phyloP scores from a whole-genome alignment of 2,113 vertebrate species.

The Mirounga angustirostris region DNA sequence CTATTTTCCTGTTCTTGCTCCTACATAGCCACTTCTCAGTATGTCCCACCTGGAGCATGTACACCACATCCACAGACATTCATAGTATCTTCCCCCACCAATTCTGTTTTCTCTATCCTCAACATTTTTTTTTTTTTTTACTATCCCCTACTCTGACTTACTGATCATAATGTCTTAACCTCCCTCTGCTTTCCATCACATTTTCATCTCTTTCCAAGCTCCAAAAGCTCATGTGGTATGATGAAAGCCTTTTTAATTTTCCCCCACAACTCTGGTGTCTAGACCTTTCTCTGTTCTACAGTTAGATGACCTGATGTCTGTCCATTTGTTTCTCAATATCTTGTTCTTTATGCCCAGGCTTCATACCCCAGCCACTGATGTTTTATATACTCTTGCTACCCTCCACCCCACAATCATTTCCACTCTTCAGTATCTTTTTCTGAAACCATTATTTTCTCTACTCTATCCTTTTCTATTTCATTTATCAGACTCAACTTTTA shows the following conservation, averaged over 20 bases:
- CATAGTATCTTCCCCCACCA: neutral
- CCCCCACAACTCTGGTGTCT: neutral
- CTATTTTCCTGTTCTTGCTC: neutral
- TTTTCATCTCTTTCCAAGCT: neutral
- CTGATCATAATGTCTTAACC: neutral
- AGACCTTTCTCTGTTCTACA: neutral
- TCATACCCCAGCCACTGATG: neutral
- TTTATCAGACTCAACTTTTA: neutral
- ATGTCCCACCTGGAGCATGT: too few relatives aligned
- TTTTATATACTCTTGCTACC: neutral
- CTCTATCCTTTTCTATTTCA: neutral
- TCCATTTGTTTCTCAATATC: neutral
- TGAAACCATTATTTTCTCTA: neutral
- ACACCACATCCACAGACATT: neutral
- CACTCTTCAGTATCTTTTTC: neutral
- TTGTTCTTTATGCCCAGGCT: neutral
- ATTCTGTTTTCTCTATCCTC: neutral
- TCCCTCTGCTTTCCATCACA: neutral
- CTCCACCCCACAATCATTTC: neutral
- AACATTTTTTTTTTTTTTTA: neutral
- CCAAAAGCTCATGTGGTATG: too few relatives aligned
- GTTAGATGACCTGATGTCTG: neutral
- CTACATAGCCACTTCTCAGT: neutral
- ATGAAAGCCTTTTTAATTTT: neutral
- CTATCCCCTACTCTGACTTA: neutral